Base-by-base conservation (phyloP, 2,888 invertebrate genomes). In the Hypomecis punctinalis region DNA sequence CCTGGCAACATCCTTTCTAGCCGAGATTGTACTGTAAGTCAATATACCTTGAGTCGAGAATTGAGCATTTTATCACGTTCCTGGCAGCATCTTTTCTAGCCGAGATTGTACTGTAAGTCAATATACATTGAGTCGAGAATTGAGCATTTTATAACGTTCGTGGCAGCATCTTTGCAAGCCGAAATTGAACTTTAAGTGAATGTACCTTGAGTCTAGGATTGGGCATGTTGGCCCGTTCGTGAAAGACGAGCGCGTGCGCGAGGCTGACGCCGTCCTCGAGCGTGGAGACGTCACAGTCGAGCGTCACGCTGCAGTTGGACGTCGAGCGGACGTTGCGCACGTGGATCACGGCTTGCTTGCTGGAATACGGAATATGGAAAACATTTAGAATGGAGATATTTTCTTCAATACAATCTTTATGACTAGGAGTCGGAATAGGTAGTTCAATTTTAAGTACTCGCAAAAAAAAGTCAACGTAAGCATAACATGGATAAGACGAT, bases 271-370 rank as follows among this genome's bases (percentile, higher is more conserved):
- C 88, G 66, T 88, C 78, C 13, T 90, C 91, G 56, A 83, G 86
- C 0, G 92, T 90, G 1, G 78, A 84, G 61, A 93, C 77, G 76
- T 93, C 93, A 67, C 88, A 88, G 35, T 86, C 85, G 23, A 88
- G 63, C 61, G 75, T 84, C 56, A 80, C 72, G 9, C 73, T 72
- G 63, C 66, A 72, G 64, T 80, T 76, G 0, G 80, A 70, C 8
- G 78, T 75, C 1, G 80, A 74, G 33, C 75, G 75, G 9, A 90
- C 75, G 40, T 73, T 75, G 0, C 86, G 86, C 13, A 92, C 77
- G 71, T 86, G 76, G 23, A 93, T 82, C 56, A 91, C 84, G 1
- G 90, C 89, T 75, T 90, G 91, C 70, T 90, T 90, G 70, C 93
- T 93, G 3, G 23, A 23, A 23, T 23, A 23, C 1, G 23, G 23